Conservation (phyloP, 64 coral and sea anemone species). For the Pocillopora damicornis region DNA sequence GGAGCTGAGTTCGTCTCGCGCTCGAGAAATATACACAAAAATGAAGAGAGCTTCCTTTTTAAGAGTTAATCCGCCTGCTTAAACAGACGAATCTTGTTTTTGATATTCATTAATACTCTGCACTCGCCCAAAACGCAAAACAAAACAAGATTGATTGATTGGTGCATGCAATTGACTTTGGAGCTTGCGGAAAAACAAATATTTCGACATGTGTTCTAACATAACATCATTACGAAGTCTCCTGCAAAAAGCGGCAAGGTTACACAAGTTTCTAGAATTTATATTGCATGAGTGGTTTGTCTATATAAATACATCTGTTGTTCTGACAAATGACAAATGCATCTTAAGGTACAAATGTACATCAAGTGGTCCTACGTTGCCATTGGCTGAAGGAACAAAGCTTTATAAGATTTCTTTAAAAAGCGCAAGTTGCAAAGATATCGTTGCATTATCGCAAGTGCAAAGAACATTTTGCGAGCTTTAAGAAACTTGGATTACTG, state of each 20-base stretch:
- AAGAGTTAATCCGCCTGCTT: no score
- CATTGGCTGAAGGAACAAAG: not conserved
- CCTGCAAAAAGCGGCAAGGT: no score
- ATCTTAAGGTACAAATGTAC: not conserved
- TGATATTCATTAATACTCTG: not conserved
- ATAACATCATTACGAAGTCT: not conserved
- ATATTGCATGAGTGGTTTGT: no score
- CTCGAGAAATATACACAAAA: no score
- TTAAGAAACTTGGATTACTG: no score
- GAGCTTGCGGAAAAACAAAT: not conserved
- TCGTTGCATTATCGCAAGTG: no score
- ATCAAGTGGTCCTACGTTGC: no score
- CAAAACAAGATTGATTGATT: not conserved
- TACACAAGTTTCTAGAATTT: not conserved
- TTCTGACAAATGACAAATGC: not conserved
- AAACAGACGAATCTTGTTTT: not conserved
- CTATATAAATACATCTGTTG: not conserved
- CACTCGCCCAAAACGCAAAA: not conserved
- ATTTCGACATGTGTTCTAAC: not conserved
- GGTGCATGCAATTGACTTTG: not conserved
- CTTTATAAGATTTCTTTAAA: not conserved
- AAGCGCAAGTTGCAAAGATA: no score
- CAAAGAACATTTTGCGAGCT: no score
- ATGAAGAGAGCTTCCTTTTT: no score
- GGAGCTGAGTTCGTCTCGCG: no score